Evolutionary conservation across 1,140 invertebrate species (phyloP).

Genomic region (Drosophila grimshawi): DNA sequence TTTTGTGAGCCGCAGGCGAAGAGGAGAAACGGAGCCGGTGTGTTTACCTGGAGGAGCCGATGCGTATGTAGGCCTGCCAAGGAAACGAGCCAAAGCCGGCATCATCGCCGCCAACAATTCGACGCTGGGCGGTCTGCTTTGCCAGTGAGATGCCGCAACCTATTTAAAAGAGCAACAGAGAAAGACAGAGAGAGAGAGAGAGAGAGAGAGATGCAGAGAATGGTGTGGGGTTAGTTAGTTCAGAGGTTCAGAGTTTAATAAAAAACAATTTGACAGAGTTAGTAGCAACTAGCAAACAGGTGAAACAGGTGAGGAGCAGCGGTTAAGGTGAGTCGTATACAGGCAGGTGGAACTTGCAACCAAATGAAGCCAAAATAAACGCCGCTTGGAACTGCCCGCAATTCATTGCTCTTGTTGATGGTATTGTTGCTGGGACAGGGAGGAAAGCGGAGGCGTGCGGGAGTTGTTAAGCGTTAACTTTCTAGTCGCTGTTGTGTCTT

Average conservation of each 20-base stretch:
- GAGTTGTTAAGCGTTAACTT: constrained; percentile 17
- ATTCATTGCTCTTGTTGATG: constrained; percentile 10
- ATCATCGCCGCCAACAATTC: constrained; percentile 97
- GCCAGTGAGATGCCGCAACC: constrained; percentile 93
- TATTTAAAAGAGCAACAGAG: constrained; percentile 84
- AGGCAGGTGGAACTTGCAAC: constrained; percentile 13
- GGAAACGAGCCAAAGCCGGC: constrained; percentile 97
- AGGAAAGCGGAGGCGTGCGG: not conserved
- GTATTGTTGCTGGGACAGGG: not conserved
- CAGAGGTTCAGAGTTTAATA: constrained; percentile 22
- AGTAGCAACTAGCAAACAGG: constrained; percentile 32
- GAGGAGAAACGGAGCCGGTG: not conserved
- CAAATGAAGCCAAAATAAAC: constrained; percentile 19
- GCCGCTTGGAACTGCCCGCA: constrained; percentile 34
- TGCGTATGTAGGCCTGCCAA: constrained; percentile 98
- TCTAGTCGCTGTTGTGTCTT: constrained; percentile 28
- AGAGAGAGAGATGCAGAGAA: constrained; percentile 21
- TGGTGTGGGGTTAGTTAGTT: constrained; percentile 14
- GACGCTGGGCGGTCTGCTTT: constrained; percentile 93
- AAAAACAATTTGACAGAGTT: constrained; percentile 19
- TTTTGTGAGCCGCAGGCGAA: not conserved
- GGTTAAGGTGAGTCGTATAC: not conserved
- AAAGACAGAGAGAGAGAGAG: not conserved
- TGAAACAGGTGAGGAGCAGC: constrained; percentile 5
- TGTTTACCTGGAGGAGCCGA: constrained; percentile 90